Conservation (phyloP, 2,113 vertebrate species). For the Pteropus alecto region DNA sequence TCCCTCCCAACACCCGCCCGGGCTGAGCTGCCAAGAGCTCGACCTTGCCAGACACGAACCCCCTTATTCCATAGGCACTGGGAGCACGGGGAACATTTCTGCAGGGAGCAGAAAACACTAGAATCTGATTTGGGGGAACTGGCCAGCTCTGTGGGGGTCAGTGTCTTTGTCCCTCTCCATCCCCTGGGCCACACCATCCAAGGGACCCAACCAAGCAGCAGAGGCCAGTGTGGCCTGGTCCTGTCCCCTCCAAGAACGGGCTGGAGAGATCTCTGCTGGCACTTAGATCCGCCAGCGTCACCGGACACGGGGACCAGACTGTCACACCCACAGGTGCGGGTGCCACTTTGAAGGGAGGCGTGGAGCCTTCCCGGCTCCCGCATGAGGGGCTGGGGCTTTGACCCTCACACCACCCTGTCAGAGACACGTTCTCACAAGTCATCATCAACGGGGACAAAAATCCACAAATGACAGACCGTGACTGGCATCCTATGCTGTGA, state of each 20-base stretch:
- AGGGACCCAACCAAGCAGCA: neutral
- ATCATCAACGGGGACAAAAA: neutral
- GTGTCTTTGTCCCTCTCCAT: neutral
- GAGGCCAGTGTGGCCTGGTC: neutral
- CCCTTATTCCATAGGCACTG: neutral
- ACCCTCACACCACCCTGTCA: neutral
- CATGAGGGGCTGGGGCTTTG: neutral
- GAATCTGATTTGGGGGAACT: neutral
- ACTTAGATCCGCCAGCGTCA: neutral
- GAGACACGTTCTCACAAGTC: rapidly evolving
- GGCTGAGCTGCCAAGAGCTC: too few species aligned
- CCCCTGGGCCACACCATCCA: neutral
- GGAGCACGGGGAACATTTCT: neutral
- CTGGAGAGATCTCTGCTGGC: neutral
- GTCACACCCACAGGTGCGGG: too few species aligned
- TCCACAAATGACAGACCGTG: neutral
- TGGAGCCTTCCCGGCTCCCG: too few species aligned
- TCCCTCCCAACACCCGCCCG: too few species aligned
- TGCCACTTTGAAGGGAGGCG: too few species aligned
- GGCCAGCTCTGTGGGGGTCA: neutral
- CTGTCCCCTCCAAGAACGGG: neutral
- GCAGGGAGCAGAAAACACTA: neutral
- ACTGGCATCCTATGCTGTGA: neutral
- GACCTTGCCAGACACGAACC: neutral
- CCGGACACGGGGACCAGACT: neutral